These are phyloP conservation scores for Lepus americanus DNA, from an alignment of 2,113 vertebrate species.

Conservation along the genomic window DNA sequence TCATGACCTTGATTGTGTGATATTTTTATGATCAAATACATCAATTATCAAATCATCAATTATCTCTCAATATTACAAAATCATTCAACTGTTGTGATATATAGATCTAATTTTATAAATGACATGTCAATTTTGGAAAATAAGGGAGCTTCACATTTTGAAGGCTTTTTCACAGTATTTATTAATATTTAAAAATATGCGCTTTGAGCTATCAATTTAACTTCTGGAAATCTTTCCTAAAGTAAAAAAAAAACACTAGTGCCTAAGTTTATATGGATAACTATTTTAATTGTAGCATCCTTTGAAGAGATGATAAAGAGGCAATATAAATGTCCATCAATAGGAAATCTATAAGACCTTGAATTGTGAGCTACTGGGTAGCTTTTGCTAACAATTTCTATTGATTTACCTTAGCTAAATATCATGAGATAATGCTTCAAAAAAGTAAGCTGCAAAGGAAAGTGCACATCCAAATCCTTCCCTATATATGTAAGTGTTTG, in stretches of 20 bases:
- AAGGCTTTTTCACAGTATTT: background rate
- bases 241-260: background rate
- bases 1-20: background rate
- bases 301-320: constrained; percentile 13
- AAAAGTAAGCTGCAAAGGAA: background rate
- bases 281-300: background rate
- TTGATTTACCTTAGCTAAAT: background rate
- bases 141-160: background rate
- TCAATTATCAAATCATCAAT: background rate
- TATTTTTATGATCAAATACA: background rate
- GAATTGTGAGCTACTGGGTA: background rate
- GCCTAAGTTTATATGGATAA: background rate
- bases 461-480: no score
- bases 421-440: background rate
- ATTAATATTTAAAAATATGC: background rate
- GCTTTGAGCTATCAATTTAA: background rate
- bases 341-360: background rate
- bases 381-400: background rate
- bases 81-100: background rate
- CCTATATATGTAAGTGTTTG: background rate
- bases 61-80: background rate
- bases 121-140: background rate
- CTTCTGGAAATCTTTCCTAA: background rate
- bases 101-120: background rate
- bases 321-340: background rate